Evolutionary conservation across 2,888 invertebrate genomes (phyloP), one percentile per base, ranked within the genome.

Genomic region (Dromius quadrimaculatus): DNA sequence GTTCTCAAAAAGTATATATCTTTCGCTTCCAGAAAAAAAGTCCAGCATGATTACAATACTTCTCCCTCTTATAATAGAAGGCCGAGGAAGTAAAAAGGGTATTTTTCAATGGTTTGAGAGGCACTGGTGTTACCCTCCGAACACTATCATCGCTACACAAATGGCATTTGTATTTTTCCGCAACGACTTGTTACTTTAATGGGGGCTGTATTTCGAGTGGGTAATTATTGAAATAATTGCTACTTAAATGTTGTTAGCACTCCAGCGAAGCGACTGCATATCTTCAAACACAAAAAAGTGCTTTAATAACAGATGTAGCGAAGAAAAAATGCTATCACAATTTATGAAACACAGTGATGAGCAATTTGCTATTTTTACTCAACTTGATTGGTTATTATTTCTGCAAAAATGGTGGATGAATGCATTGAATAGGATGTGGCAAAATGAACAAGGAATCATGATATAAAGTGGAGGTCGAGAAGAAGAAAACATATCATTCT

Each of bases 141-240:
- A 23, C 41, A 8, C 28, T 54, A 54, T 54, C 50, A 28, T 2
- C n/a, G 3, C 28, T 36, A 2, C 36, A 15, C 22, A 20, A 54
- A 3, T 2, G 28, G 2, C 28, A 23, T 28, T 54, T 54, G 9
- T 3, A 54, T 54, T 54, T 54, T 54, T 54, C 11, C 11, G 23
- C 13, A 5, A 2, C 2, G 23, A 54, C 8, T 54, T 28, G 50
- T 54, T 28, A 28, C 50, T 54, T 54, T 54, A 54, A 54, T 54
- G 50, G 50, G n/a, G 28, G 28, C 28, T 23, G 28, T 54, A 54
- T 32, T 54, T 54, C 28, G 23, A 13, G 23, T 1, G 50, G 23
- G 50, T 54, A 54, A 54, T 54, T 54, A 54, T 28, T 8, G 50
- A 6, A 54, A 54, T 54, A 54, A 54, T 54, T 54, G 23, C 50